Base-by-base conservation (phyloP, 2,888 invertebrate genomes). In the Phortica magna region DNA sequence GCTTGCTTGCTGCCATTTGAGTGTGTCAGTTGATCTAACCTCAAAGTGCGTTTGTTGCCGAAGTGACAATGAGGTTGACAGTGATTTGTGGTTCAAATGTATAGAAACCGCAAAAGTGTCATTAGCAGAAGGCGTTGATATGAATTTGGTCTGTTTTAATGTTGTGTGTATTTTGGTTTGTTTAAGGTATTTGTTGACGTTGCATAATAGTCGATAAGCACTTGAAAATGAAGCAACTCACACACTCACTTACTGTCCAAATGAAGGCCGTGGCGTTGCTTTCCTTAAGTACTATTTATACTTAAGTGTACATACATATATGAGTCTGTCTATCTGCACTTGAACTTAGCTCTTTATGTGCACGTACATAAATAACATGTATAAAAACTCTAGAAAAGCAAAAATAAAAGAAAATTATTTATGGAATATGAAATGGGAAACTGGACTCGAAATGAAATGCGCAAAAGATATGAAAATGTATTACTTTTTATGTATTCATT, bases 371-470 rank as follows among this genome's bases (percentile, higher is more conserved):
- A 31, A 31, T 31, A 31, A 31, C 31, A 31, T 31, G 31, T 31
- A 31, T 31, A 31, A 31, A 31, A 31, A 4, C 1, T 31, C 31
- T 31, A 31, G 0, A 31, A 31, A 4, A 31, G 31, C n/a, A 31
- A 31, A 31, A 31, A 31, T 4, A 31, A 17, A 78, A 53, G 77
- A 68, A 73, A 61, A 65, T 39, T 65, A 65, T 14, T 65, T 65
- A n/a, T 41, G n/a, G 14, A 65, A 41, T 65, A 65, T 65, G 31
- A 41, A 41, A n/a, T 65, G 42, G 3, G n/a, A 6, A 22, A 61
- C 31, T 61, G 61, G 41, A 19, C 22, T 39, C 10, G n/a, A 7
- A 14, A 31, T 31, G 31, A 31, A 31, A 31, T 31, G 31, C 31
- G 31, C 31, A 31, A 55, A 55, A 17, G 12, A 64, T 64, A 64